These are phyloP conservation scores for Rhopalosiphum padi DNA, from an alignment of 1,140 invertebrate species.

Conservation along the genomic window DNA sequence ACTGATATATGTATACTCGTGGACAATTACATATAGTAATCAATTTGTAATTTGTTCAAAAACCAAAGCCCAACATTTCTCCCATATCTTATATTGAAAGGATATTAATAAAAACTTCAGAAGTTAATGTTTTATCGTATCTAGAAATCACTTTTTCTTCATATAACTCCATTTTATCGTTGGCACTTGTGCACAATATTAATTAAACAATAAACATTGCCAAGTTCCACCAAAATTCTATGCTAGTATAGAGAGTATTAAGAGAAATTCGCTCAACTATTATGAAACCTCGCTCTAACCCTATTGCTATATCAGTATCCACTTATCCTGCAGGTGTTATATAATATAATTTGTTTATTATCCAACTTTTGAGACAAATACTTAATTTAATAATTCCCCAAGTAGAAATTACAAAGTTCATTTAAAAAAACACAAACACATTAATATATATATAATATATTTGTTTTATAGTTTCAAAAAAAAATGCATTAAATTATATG, in stretches of 20 bases:
- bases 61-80: not conserved
- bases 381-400: not conserved
- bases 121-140: constrained; percentile 6
- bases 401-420: not conserved
- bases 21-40: not conserved
- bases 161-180: not conserved
- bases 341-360: not conserved
- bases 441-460: not conserved
- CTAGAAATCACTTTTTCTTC: constrained; percentile 43
- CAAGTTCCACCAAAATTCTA: constrained; percentile 44
- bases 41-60: not conserved
- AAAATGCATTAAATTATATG: not conserved
- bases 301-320: not conserved
- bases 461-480: not conserved
- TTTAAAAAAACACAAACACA: not conserved
- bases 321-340: not conserved
- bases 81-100: not conserved
- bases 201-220: constrained; percentile 57
- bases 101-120: not conserved
- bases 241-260: constrained; percentile 18
- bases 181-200: constrained; percentile 45
- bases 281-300: not conserved
- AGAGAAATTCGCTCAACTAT: constrained; percentile 39
- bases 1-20: not conserved
- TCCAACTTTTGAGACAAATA: not conserved